Conservation (phyloP, 2,888 invertebrate species). For the Megastigmus dorsalis region DNA sequence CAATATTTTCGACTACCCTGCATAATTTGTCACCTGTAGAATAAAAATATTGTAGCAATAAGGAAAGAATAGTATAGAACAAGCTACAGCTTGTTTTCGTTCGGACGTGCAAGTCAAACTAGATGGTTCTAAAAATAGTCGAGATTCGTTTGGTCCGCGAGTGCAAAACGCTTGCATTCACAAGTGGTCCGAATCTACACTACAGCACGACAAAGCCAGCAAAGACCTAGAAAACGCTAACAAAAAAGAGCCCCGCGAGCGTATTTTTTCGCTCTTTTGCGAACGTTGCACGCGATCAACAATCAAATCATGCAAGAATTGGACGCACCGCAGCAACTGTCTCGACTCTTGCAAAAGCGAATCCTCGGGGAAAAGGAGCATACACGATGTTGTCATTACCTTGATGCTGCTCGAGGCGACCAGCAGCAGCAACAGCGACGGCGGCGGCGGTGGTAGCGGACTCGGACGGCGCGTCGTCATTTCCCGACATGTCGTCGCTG, state of each 20-base stretch:
- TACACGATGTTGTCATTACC: neutral
- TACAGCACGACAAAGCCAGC: neutral
- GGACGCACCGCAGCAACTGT: too few species aligned
- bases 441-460: neutral
- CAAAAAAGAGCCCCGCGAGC: neutral
- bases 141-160: conserved; percentile 5
- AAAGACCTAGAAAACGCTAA: conserved; percentile 24
- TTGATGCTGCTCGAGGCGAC: conserved; percentile 7
- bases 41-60: neutral
- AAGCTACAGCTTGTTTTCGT: conserved; percentile 34
- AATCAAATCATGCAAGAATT: too few species aligned
- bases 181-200: conserved; percentile 26
- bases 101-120: conserved; percentile 7
- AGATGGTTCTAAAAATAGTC: conserved; percentile 47
- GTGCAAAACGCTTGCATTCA: conserved; percentile 21
- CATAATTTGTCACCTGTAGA: conserved; percentile 28
- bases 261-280: too few species aligned
- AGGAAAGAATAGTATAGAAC: neutral
- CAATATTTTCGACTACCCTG: neutral
- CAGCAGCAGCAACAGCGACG: neutral
- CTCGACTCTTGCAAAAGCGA: too few species aligned
- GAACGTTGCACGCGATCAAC: too few species aligned
- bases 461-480: neutral
- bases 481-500: conserved; percentile 31
- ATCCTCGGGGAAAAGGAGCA: neutral